Percentiles rank a stretch among this genome's conserved stretches.
phyloP scores from a whole-genome alignment of 2,888 invertebrate species.

The Stictocephala bisonia region DNA sequence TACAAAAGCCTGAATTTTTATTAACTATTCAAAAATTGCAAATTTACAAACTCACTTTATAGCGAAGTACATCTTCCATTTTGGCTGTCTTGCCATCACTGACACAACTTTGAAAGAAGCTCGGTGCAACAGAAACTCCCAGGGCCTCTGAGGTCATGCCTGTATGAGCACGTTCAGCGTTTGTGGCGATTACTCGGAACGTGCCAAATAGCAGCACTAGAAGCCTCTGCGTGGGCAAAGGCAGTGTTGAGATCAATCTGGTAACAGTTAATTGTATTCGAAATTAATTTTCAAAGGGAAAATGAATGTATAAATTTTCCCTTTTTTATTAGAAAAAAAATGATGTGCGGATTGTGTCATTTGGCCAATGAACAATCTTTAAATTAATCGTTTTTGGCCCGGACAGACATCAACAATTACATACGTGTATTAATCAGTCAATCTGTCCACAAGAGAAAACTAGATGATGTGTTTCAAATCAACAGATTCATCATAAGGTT shows the following conservation, averaged over 20 bases:
- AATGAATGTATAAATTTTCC: too few relatives aligned
- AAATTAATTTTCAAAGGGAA: too few relatives aligned
- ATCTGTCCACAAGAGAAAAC: too few relatives aligned
- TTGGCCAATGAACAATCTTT: too few relatives aligned
- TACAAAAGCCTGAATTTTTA: too few relatives aligned
- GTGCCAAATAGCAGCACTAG: conserved; percentile 96
- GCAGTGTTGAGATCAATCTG: conserved; percentile 89
- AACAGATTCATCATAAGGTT: too few relatives aligned
- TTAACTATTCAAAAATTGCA: too few relatives aligned
- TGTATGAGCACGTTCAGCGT: conserved; percentile 88
- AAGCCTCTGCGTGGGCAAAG: conserved; percentile 90
- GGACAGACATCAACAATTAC: too few relatives aligned
- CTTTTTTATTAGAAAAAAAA: background rate
- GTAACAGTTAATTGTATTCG: conserved; percentile 57
- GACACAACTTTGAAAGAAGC: conserved; percentile 96
- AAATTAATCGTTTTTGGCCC: too few relatives aligned
- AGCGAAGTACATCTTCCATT: conserved; percentile 95
- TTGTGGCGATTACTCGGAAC: conserved; percentile 93
- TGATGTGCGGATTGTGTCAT: too few relatives aligned
- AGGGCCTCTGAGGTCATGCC: conserved; percentile 96
- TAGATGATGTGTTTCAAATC: too few relatives aligned
- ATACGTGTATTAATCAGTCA: too few relatives aligned
- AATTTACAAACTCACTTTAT: conserved; percentile 81
- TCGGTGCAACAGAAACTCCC: conserved; percentile 95
- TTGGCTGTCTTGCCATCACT: conserved; percentile 94